phyloP scores from a whole-genome alignment of 2,113 vertebrate species.

The Proteles cristata region DNA sequence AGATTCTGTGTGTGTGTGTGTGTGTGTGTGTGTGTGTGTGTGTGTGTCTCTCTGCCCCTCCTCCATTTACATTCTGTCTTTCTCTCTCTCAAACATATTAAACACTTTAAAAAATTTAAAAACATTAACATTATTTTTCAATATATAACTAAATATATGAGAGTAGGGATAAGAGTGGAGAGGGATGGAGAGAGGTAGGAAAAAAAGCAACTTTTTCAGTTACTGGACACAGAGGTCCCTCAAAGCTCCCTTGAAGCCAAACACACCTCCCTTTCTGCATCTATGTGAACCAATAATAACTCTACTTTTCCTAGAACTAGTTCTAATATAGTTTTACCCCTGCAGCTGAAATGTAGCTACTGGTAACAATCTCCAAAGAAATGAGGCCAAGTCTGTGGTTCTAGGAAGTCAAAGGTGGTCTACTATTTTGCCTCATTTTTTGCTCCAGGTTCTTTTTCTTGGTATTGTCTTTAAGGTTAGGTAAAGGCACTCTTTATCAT shows the following conservation, averaged over 20 bases:
- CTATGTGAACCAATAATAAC: not conserved
- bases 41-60: no score
- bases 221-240: not conserved
- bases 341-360: not conserved
- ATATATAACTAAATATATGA: not conserved
- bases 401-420: not conserved
- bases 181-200: not conserved
- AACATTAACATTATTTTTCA: not conserved
- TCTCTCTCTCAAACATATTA: no score
- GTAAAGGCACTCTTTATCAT: not conserved
- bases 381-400: not conserved
- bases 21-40: no score
- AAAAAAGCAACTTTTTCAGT: not conserved
- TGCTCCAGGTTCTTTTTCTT: not conserved
- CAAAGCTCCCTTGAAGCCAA: not conserved
- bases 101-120: not conserved
- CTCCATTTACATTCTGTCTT: no score
- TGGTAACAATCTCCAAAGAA: not conserved
- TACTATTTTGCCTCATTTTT: not conserved
- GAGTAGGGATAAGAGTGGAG: not conserved
- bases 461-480: not conserved
- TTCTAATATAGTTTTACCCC: not conserved
- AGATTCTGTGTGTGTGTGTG: no score
- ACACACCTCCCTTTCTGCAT: not conserved
- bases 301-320: not conserved